phyloP scores from a whole-genome alignment of 2,888 invertebrate species.

The Agonopterix arenella region DNA sequence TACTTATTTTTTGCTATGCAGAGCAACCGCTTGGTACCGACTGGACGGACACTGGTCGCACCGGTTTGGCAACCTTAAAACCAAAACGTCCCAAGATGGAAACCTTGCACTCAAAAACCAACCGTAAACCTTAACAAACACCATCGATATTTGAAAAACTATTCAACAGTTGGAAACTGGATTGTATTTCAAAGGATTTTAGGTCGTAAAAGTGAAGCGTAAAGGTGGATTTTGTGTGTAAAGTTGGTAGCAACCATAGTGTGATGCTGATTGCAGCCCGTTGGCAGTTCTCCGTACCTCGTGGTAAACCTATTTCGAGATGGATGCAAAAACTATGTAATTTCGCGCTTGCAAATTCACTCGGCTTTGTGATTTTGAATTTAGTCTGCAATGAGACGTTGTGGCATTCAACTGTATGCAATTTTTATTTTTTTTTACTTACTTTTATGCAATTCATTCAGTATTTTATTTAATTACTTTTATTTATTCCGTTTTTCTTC shows the following conservation, averaged over 20 bases:
- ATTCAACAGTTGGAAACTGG: background rate
- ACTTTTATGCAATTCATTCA: too few relatives aligned
- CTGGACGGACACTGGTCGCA: constrained; percentile 55
- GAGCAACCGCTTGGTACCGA: constrained; percentile 39
- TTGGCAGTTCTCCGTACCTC: constrained; percentile 22
- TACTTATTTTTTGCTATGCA: constrained; percentile 55
- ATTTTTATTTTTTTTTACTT: too few relatives aligned
- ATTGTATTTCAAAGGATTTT: constrained; percentile 15
- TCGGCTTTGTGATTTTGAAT: constrained; percentile 1
- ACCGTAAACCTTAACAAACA: constrained; percentile 16
- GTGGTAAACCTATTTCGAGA: constrained; percentile 31
- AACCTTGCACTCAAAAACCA: constrained; percentile 10
- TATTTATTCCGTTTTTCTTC: too few relatives aligned
- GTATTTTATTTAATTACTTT: too few relatives aligned
- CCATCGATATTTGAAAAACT: background rate
- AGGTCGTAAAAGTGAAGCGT: constrained; percentile 13
- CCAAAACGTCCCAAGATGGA: constrained; percentile 21
- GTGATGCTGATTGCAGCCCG: constrained; percentile 34
- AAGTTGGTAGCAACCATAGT: constrained; percentile 9
- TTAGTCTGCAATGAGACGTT: background rate
- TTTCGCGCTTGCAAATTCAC: background rate
- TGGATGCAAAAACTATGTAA: constrained; percentile 29
- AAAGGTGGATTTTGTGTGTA: constrained; percentile 25
- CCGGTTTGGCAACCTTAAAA: constrained; percentile 37
- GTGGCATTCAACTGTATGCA: too few relatives aligned